Evolutionary conservation across 2,888 invertebrate species (phyloP).

Genomic region (Clusia tigrina): DNA sequence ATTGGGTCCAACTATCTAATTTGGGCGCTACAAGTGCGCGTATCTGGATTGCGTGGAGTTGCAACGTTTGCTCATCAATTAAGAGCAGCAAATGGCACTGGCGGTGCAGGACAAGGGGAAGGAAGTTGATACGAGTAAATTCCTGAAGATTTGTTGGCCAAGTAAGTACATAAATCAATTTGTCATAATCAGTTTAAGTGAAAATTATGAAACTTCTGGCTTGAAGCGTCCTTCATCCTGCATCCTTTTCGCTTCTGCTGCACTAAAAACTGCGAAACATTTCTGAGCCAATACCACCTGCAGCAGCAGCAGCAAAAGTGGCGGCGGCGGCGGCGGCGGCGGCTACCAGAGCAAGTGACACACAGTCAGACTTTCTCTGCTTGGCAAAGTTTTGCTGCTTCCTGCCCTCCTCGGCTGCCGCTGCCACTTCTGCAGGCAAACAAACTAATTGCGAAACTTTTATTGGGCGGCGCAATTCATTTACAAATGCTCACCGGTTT

Average conservation of each 20-base stretch:
- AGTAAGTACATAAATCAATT: conserved; percentile 57
- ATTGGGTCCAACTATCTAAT: too few species aligned
- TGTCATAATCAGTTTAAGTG: conserved; percentile 59
- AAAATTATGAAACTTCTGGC: conserved; percentile 49
- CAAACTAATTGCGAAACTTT: conserved; percentile 42
- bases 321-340: too few species aligned
- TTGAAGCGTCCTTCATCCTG: too few species aligned
- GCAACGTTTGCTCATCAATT: too few species aligned
- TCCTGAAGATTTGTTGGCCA: conserved; percentile 55
- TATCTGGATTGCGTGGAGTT: too few species aligned
- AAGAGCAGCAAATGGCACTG: too few species aligned
- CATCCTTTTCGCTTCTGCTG: not conserved
- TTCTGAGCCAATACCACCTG: not conserved
- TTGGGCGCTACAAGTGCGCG: not conserved
- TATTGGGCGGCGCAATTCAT: not conserved
- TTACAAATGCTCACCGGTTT: conserved; percentile 67
- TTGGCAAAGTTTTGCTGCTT: not conserved
- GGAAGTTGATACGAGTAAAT: conserved; percentile 39
- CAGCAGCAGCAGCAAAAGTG: not conserved
- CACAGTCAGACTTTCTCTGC: too few species aligned
- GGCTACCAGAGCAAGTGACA: too few species aligned
- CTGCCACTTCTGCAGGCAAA: too few species aligned
- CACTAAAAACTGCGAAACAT: not conserved
- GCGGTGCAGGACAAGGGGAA: too few species aligned
- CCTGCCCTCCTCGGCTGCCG: not conserved